Evolutionary conservation across 2,888 invertebrate genomes (phyloP).

Genomic region (Tenthredo livida): DNA sequence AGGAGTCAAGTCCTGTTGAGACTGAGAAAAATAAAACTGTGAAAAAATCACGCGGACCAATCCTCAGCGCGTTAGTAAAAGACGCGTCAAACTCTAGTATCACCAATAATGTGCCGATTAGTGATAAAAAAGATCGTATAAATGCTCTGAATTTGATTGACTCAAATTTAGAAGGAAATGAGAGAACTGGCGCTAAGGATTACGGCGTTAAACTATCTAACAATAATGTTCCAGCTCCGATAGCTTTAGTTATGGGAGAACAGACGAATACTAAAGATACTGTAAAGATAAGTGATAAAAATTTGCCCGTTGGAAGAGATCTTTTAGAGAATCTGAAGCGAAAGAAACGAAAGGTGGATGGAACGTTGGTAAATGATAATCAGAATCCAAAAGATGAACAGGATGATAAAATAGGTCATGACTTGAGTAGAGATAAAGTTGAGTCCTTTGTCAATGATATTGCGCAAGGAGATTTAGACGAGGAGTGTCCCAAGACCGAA

Average conservation of each 20-base stretch:
- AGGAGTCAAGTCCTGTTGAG: slow-evolving; percentile 60
- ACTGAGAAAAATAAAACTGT: slow-evolving; percentile 48
- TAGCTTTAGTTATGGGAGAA: slow-evolving; percentile 70
- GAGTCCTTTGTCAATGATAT: slow-evolving; percentile 1
- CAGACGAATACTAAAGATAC: slow-evolving; percentile 64
- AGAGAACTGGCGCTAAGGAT: neutral
- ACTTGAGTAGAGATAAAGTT: slow-evolving; percentile 47
- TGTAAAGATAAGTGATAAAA: slow-evolving; percentile 57
- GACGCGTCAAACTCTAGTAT: slow-evolving; percentile 10
- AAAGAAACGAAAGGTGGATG: slow-evolving; percentile 66
- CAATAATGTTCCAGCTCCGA: slow-evolving; percentile 60
- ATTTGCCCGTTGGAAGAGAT: slow-evolving; percentile 63
- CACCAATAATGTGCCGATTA: neutral
- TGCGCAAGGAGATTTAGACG: neutral
- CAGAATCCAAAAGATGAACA: slow-evolving; percentile 37
- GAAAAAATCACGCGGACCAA: slow-evolving; percentile 14
- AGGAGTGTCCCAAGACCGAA: slow-evolving; percentile 25
- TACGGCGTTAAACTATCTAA: neutral
- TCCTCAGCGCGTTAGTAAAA: slow-evolving; percentile 28
- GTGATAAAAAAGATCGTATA: neutral
- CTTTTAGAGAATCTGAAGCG: slow-evolving; percentile 70
- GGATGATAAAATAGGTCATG: neutral
- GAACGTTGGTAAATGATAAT: slow-evolving; percentile 41
- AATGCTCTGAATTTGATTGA: neutral
- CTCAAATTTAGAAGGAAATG: neutral